Conservation (phyloP, 2,797 vertebrate genomes). For the Xenopus petersii region DNA sequence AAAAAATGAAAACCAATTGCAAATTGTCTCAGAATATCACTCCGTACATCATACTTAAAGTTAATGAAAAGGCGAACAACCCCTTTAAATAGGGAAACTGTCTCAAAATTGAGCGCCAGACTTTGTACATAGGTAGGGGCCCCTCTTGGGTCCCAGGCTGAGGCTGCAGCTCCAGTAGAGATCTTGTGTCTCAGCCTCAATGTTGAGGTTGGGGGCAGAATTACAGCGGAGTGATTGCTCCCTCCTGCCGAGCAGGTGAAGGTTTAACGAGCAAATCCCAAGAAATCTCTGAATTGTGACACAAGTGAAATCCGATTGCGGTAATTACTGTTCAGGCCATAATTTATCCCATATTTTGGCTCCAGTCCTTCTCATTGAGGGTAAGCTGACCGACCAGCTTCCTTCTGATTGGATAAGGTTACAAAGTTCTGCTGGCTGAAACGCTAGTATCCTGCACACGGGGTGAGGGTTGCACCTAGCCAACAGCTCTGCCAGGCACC, state of each 20-base stretch:
- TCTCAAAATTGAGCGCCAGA: no score
- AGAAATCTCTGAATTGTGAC: slow-evolving; percentile 3
- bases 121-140: no score
- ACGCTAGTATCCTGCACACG: not conserved
- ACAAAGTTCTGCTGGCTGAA: not conserved
- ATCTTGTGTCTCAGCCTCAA: no score
- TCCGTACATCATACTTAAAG: no score
- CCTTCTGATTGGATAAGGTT: not conserved
- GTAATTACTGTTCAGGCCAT: not conserved
- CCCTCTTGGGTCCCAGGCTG: no score
- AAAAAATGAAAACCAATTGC: no score
- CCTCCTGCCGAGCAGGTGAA: not conserved
- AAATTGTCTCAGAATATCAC: no score
- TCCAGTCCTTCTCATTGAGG: slow-evolving; percentile 20
- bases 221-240: not conserved
- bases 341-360: slow-evolving; percentile 26
- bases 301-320: slow-evolving; percentile 13
- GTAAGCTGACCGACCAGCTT: not conserved
- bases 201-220: no score
- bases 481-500: not conserved
- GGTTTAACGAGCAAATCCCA: slow-evolving; percentile 6
- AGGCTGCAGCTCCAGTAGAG: no score
- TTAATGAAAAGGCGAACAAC: no score
- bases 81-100: no score
- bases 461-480: not conserved